Evolutionary conservation across 2,888 invertebrate genomes (phyloP), one percentile per base, ranked within the genome.

Genomic region (Polydrusus pterygomalis): DNA sequence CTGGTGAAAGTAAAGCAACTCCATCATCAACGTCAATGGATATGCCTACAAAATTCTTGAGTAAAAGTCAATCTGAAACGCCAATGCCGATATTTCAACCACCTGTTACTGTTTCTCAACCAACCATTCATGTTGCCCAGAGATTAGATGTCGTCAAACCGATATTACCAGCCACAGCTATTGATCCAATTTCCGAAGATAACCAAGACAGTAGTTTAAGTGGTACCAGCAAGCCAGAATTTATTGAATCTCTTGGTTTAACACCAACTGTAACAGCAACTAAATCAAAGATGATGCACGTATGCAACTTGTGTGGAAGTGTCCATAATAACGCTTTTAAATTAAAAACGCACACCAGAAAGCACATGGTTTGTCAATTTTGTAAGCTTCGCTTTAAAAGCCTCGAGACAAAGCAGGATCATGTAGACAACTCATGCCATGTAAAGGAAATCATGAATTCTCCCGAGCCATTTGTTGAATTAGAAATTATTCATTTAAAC

Each of bases 321-420:
- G 77, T 80, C n/a, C 78, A 79, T 54, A 63, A 77, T 38, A 79
- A 38, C 30, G 60, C 73, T 0, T 78, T 64, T 54, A 77, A 79
- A 11, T 69, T 84, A 38, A 80, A 79, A 45, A 70, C 43, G 17
- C 84, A 84, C 65, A 72, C 68, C 40, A 47, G 17, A 2, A 80
- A 72, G 25, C 84, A 83, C 65, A 79, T 79, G 62, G 77, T 74
- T 13, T 84, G 84, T 65, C 81, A 79, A 49, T 82, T 83, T 58
- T 84, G 84, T 56, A 82, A 78, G 51, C 43, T 40, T 7, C 71
- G 69, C 38, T 83, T 83, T 70, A 75, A 71, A 60, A 76, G 79
- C 2, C 64, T 82, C 30, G 77, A 77, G 7, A 18, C 34, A n/a
- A 81, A 81, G 49, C 62, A 78, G 9, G 56, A 79, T 17, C 84